These are phyloP conservation scores for Torymus texanus DNA, from an alignment of 2,888 invertebrate species.

Conservation along the genomic window DNA sequence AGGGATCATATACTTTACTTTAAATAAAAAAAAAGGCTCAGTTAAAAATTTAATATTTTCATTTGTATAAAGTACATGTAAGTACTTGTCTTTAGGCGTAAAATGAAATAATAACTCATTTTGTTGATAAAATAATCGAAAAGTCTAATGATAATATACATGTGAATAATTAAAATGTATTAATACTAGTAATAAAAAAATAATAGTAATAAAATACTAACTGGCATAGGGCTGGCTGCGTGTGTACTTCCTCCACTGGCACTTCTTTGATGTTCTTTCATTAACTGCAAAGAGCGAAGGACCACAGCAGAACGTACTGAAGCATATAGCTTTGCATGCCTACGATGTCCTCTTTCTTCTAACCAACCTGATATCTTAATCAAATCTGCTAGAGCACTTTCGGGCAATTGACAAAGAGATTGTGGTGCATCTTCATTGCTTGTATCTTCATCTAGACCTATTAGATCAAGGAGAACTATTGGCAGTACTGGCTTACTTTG, in stretches of 20 bases:
- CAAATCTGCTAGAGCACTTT: conserved; percentile 83
- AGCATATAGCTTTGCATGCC: conserved; percentile 86
- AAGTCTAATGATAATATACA: background rate
- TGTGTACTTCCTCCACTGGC: conserved; percentile 87
- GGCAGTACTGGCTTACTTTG: conserved; percentile 92
- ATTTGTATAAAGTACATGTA: too few relatives aligned
- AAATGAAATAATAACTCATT: background rate
- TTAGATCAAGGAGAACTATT: conserved; percentile 90
- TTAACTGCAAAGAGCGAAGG: conserved; percentile 83
- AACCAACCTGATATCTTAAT: conserved; percentile 91
- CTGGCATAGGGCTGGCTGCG: conserved; percentile 79
- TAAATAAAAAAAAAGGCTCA: too few relatives aligned
- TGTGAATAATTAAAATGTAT: background rate
- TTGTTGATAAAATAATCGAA: background rate
- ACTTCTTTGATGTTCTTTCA: conserved; percentile 88
- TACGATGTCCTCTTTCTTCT: conserved; percentile 83
- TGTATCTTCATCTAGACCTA: conserved; percentile 89
- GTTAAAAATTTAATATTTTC: too few relatives aligned
- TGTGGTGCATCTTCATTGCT: conserved; percentile 78
- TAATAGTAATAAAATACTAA: conserved; percentile 71
- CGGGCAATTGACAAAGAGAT: conserved; percentile 82
- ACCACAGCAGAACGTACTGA: conserved; percentile 86
- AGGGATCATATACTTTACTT: too few relatives aligned
- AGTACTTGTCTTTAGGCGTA: too few relatives aligned
- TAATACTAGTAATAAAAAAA: background rate